Evolutionary conservation across 2,113 vertebrate species (phyloP), one percentile per base, ranked within the genome.

Genomic region (Anas platyrhynchos): DNA sequence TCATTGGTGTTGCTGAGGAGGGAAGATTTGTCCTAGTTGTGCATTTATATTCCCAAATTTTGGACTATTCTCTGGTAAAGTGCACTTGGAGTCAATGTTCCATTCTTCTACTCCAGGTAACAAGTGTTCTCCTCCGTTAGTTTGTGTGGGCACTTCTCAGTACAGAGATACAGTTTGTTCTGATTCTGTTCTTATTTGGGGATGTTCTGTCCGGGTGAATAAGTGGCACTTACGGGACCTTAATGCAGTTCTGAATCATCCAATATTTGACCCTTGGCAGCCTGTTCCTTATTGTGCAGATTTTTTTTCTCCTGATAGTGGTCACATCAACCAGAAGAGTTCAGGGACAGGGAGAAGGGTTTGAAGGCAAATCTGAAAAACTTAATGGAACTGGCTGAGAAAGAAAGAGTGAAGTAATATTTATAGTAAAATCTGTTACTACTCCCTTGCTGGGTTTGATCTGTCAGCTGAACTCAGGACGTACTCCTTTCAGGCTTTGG

Each of bases 391-490:
- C 75, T 92, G 59, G 26, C 56, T 65, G 67, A 84, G 56, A 86
- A 88, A 65, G 43, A 85, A 86, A 78, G 52, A 61, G 20, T 27
- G 7, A 52, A 77, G 48, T 82, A 71, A 41, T 93, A 78, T 91
- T 95, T 93, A 27, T 10, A 84, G 21, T 89, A 73, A 66, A 86
- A 89, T 36, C 79, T 65, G 23, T 66, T 84, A 17, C 23, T 65
- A 2, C 32, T 85, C 29, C 23, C 23, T 92, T 23, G 11, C 56
- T 86, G 77, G 55, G 73, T 96, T 93, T 96, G 91, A 68, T 93
- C 86, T 95, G 83, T 86, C 77, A 22, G 56, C 29, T 82, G 32
- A 84, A 34, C 74, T 89, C 43, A 68, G 34, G 26, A 62, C 58
- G 43, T 75, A n/a, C 62, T 56, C 61, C 38, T 92, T 79, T 91